Evolutionary conservation across 2,888 invertebrate species (phyloP).

Genomic region (Pimpla rufipes): DNA sequence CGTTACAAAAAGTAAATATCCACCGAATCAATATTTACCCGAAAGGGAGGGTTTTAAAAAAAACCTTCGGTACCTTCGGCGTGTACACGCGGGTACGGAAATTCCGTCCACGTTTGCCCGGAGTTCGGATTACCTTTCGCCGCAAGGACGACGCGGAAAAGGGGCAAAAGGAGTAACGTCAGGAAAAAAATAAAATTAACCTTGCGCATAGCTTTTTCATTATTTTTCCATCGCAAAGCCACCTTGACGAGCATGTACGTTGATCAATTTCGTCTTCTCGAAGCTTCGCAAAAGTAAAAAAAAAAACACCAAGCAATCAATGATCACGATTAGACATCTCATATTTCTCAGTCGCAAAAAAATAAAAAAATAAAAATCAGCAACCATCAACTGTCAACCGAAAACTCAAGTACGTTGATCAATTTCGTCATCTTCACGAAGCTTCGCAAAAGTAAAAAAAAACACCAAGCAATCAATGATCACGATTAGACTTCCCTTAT

Average conservation of each 20-base stretch:
- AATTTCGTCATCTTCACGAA: no score
- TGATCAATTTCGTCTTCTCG: no score
- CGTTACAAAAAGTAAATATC: neutral
- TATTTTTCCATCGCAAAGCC: no score
- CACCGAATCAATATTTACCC: conserved; percentile 29
- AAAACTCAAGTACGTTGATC: no score
- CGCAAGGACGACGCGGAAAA: neutral
- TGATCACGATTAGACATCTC: neutral
- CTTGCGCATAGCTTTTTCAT: neutral
- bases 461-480: no score
- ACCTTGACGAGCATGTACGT: no score
- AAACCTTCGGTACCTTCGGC: conserved; percentile 1
- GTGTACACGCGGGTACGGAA: neutral
- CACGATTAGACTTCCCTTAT: no score
- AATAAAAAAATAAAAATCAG: neutral
- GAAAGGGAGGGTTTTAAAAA: neutral
- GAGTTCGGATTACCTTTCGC: conserved; percentile 27
- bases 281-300: no score
- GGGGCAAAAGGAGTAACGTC: neutral
- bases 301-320: no score
- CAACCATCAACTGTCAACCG: conserved; percentile 8
- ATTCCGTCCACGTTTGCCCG: conserved; percentile 13
- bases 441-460: no score
- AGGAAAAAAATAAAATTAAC: conserved; percentile 10
- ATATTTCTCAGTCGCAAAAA: neutral